Percentiles rank a stretch among this genome's conserved stretches.
Evolutionary conservation across 2,888 invertebrate species (phyloP).

Genomic region (Lasioglossum vierecki): DNA sequence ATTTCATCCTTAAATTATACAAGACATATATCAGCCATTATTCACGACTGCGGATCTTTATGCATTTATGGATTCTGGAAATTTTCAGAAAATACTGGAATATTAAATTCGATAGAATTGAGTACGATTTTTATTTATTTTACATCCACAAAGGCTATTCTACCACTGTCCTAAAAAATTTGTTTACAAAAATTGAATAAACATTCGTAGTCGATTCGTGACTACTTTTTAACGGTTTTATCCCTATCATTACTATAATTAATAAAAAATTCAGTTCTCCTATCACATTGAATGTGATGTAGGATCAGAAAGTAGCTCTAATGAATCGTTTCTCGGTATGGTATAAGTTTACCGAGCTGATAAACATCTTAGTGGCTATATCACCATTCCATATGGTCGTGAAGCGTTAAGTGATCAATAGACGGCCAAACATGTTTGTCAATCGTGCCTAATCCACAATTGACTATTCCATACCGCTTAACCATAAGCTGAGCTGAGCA

Average conservation of each 20-base stretch:
- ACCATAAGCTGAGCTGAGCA: not conserved
- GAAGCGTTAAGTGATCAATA: slow-evolving; percentile 15
- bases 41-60: not conserved
- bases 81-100: no score
- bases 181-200: no score
- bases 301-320: not conserved
- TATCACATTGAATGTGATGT: no score
- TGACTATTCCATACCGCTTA: not conserved
- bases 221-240: not conserved
- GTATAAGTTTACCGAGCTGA: not conserved
- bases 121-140: no score
- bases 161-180: no score
- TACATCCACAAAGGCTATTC: no score
- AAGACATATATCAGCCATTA: not conserved
- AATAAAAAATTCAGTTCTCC: not conserved
- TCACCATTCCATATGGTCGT: not conserved
- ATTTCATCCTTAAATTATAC: not conserved
- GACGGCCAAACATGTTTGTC: not conserved
- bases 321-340: not conserved
- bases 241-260: not conserved
- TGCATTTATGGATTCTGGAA: no score
- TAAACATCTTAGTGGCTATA: not conserved
- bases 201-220: not conserved
- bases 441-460: slow-evolving; percentile 16
- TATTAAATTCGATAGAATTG: no score